phyloP scores from a whole-genome alignment of 2,888 invertebrate genomes.

The Zeuzera pyrina region DNA sequence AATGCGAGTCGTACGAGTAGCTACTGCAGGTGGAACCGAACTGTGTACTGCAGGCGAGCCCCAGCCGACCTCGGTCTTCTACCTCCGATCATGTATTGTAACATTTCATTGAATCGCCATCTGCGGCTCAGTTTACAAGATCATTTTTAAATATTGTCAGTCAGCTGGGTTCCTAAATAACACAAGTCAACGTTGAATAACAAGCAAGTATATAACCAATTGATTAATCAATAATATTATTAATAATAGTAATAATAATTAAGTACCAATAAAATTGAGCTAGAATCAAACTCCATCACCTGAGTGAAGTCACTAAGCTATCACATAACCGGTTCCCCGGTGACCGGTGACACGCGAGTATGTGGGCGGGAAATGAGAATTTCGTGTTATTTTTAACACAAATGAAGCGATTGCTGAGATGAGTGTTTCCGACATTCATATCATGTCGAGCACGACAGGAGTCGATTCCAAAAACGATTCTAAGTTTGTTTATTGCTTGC shows the following conservation, averaged over 20 bases:
- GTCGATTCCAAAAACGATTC: constrained; percentile 14
- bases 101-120: too few species aligned
- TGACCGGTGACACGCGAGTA: too few species aligned
- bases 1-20: constrained; percentile 51
- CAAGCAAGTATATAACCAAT: constrained; percentile 61
- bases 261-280: constrained; percentile 68
- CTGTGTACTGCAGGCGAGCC: constrained; percentile 7
- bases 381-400: background rate
- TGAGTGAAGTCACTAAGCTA: constrained; percentile 8
- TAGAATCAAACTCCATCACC: constrained; percentile 46
- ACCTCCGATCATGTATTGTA: too few species aligned
- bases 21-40: constrained; percentile 17
- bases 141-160: too few species aligned
- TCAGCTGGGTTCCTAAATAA: too few species aligned
- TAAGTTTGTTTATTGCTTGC: background rate
- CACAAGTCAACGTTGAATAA: constrained; percentile 42
- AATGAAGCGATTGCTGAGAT: too few species aligned
- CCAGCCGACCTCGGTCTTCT: too few species aligned
- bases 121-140: constrained; percentile 16
- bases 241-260: constrained; percentile 36
- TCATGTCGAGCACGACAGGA: constrained; percentile 13
- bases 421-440: too few species aligned
- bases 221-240: too few species aligned
- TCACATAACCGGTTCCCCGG: background rate
- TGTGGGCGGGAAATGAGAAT: too few species aligned